Evolutionary conservation across 1,140 invertebrate species (phyloP).

Genomic region (Temnothorax curvispinosus): DNA sequence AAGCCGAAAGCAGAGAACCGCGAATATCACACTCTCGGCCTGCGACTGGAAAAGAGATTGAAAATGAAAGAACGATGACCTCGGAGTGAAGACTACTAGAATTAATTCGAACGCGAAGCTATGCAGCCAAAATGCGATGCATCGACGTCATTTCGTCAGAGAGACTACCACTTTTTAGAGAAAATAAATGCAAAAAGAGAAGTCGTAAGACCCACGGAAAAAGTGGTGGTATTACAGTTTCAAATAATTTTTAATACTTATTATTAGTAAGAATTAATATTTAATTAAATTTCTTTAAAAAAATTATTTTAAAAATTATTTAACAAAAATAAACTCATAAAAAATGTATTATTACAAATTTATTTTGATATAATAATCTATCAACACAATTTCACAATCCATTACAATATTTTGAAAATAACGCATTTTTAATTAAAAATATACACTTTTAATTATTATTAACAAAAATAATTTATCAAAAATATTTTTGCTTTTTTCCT

Average conservation of each 20-base stretch:
- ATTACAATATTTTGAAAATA: not conserved
- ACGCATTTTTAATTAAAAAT: not conserved
- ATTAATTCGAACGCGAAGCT: conserved; percentile 55
- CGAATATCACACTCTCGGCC: conserved; percentile 4
- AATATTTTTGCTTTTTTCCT: not conserved
- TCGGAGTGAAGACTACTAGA: conserved; percentile 22
- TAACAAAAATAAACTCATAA: not conserved
- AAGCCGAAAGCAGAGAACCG: conserved; percentile 65
- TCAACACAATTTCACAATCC: not conserved
- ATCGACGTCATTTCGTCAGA: conserved; percentile 16
- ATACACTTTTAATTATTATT: not conserved
- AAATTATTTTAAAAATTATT: not conserved
- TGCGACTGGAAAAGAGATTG: conserved; percentile 49
- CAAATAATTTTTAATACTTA: conserved; percentile 2
- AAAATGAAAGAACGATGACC: conserved; percentile 61
- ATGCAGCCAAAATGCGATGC: not conserved
- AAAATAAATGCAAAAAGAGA: conserved; percentile 1
- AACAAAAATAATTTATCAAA: not conserved
- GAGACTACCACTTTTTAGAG: not conserved
- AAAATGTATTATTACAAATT: not conserved
- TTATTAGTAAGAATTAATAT: not conserved
- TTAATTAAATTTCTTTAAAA: not conserved
- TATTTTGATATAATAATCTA: not conserved
- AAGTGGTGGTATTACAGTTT: not conserved
- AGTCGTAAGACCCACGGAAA: not conserved